Percentiles rank a stretch among this genome's conserved stretches.
Evolutionary conservation across 2,797 vertebrate species (phyloP).

Genomic region (Ctenochaetus hawaiiensis): DNA sequence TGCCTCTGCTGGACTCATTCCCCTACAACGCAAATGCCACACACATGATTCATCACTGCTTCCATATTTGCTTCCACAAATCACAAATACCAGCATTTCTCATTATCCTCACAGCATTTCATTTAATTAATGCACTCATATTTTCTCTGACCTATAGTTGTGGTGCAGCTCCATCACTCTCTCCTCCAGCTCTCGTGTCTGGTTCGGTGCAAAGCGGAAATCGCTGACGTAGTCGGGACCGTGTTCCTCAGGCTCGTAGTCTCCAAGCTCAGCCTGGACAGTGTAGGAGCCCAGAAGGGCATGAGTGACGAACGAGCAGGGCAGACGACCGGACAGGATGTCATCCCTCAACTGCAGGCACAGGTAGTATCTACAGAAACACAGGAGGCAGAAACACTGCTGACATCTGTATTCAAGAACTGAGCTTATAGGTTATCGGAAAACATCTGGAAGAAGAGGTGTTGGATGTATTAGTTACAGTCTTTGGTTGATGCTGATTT

Average conservation of each 20-base stretch:
- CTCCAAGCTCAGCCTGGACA: constrained; percentile 95
- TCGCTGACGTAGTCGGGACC: constrained; percentile 93
- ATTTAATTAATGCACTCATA: constrained; percentile 6
- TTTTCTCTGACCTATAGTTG: constrained; percentile 90
- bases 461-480: neutral
- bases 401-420: neutral
- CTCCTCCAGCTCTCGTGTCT: constrained; percentile 96
- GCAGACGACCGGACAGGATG: constrained; percentile 95
- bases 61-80: constrained; percentile 22
- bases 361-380: constrained; percentile 92
- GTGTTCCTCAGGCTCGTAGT: constrained; percentile 93
- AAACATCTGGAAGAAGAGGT: neutral
- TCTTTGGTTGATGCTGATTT: neutral
- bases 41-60: constrained; percentile 27
- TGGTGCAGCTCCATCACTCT: constrained; percentile 97
- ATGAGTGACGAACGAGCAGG: constrained; percentile 97
- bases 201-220: constrained; percentile 95
- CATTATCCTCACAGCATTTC: constrained; percentile 3
- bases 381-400: neutral
- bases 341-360: constrained; percentile 97
- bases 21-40: constrained; percentile 82
- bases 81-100: constrained; percentile 20
- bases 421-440: neutral
- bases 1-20: constrained; percentile 97
- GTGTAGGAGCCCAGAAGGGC: constrained; percentile 97